Base-by-base conservation (phyloP, 2,888 invertebrate genomes). In the Microplitis deprimator region DNA sequence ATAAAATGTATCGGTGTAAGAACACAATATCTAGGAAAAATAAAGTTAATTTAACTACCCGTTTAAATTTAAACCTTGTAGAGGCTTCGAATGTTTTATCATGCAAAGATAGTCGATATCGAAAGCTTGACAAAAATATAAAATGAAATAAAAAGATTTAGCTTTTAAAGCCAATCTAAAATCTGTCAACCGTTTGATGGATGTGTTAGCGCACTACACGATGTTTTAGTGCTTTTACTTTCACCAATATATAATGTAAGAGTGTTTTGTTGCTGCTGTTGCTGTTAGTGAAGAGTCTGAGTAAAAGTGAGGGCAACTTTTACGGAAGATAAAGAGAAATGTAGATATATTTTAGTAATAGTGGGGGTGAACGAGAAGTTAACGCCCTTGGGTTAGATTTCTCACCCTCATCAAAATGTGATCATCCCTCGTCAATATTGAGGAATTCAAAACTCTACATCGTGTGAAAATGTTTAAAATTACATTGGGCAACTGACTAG, bases 171-270 rank as follows among this genome's bases (percentile, higher is more conserved):
- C 81, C 86, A 88, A 89, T 89, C 88, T 89, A 89, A 88, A 89
- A 88, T 87, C 88, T 89, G 89, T 89, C 89, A 89, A 81, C 79
- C 75, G 81, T 85, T 87, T 89, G 89, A 89, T 89, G 88, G 89
- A 89, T 89, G 88, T 85, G 84, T 85, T 82, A 80, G 83, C 84
- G 83, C 85, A 85, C 87, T 83, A 85, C 50, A 50, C 13, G 50
- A 29, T 29, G 29, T 29, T 88, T 88, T 88, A 88, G 87, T 87
- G 86, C 87, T 86, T 84, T 87, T 85, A 85, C 85, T 86, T 87
- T 84, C 84, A 39, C 29, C 71, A 65, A 67, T 39, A 73, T 17
- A 39, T 16, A 50, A 50, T 50, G 50, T 50, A 50, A 75, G 75
- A 75, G 62, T 40, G 61, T 69, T 13, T 29, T 29, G 29, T 29